Evolutionary conservation across 2,113 vertebrate species (phyloP), one percentile per base, ranked within the genome.

Genomic region (Phocoena sinus): DNA sequence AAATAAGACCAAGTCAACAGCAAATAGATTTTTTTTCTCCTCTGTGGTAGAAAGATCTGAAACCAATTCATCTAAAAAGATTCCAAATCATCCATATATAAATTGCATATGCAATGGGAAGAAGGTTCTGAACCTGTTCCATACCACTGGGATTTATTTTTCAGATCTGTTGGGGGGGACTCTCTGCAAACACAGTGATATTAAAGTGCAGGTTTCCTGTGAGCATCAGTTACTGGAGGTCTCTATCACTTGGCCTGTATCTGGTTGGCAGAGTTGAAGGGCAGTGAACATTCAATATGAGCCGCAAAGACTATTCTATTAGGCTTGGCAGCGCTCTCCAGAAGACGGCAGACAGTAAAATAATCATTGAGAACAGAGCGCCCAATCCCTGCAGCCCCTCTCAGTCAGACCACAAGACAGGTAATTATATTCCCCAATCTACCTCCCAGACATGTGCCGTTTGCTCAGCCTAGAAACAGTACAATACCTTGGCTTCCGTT

Each of bases 251-350:
- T 74, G 63, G 62, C 21, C 21, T 15, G 21, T 68, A 25, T 93
- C 71, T 95, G 50, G 56, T 38, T 70, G 62, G 50, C 50, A 58
- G 93, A 90, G 63, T 58, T 73, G 84, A 97, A 94, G 68, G 47
- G 88, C 91, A 87, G 74, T 83, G 74, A 79, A 92, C 94, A 90
- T 87, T 70, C 83, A 68, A 36, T 44, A 89, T 63, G 58, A 92
- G 58, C 74, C 92, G 38, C 91, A 92, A 90, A 90, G 23, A 79
- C 70, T 83, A 62, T 87, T 95, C 58, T 77, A 20, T 97, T 87
- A 86, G 92, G 67, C 96, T 87, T 87, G 83, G 67, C 73, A 68
- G 90, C 62, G 20, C 21, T 71, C 47, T 77, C 53, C 65, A 20
- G 28, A 76, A 94, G 74, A 65, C 67, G 91, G 56, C 79, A 82